phyloP scores from a whole-genome alignment of 2,888 invertebrate species.

The Drosophila cognata region DNA sequence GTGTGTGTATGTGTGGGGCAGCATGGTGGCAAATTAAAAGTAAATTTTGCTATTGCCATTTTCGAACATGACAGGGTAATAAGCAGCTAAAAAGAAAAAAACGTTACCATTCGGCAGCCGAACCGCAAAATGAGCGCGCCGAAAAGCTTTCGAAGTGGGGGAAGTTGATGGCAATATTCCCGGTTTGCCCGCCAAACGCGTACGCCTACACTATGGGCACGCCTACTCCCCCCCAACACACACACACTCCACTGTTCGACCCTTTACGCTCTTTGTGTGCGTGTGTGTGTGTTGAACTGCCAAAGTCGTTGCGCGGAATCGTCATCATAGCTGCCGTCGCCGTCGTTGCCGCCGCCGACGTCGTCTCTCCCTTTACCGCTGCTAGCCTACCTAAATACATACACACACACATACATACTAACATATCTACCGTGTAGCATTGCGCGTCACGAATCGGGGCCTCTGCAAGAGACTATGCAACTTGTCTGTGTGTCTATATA shows the following conservation, averaged over 20 bases:
- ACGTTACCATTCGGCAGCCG: conserved; percentile 21
- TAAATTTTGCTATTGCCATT: conserved; percentile 57
- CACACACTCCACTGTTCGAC: not conserved
- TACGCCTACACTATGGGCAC: conserved; percentile 35
- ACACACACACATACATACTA: not conserved
- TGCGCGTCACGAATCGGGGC: conserved; percentile 63
- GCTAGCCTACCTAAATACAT: conserved; percentile 15
- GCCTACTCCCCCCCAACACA: not conserved
- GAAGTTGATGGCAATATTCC: conserved; percentile 52
- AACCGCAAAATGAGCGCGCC: conserved; percentile 41
- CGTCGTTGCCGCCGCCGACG: conserved; percentile 17
- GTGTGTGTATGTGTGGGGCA: not conserved
- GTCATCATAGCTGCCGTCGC: conserved; percentile 39
- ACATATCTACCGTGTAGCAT: conserved; percentile 29
- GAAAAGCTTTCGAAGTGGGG: conserved; percentile 41
- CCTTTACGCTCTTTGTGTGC: conserved; percentile 6
- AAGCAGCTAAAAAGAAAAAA: conserved; percentile 22
- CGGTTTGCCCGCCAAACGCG: conserved; percentile 18
- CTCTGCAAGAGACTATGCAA: conserved; percentile 73
- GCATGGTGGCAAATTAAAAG: conserved; percentile 57
- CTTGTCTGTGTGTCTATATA: conserved; percentile 58
- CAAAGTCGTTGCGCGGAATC: conserved; percentile 63
- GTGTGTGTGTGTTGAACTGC: conserved; percentile 37
- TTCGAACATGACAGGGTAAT: conserved; percentile 38
- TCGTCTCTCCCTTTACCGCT: conserved; percentile 11